Conservation (phyloP, 2,888 invertebrate species). For the Mystacides longicornis region DNA sequence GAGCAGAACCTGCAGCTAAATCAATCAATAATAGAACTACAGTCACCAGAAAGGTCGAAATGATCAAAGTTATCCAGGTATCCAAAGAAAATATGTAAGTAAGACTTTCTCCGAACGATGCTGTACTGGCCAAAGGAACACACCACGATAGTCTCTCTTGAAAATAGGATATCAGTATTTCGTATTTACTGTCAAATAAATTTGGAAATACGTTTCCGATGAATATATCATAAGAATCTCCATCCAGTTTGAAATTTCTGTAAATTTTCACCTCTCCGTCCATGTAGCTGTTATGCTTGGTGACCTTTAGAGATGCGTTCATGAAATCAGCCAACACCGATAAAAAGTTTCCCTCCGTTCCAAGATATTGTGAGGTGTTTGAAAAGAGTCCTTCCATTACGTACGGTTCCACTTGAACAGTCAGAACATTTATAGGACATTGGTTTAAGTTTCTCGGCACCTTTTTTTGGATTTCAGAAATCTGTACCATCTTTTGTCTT, state of each 20-base stretch:
- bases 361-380: no score
- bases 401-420: neutral
- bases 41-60: neutral
- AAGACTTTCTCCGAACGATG: neutral
- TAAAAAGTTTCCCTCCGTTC: neutral
- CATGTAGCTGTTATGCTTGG: neutral
- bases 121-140: neutral
- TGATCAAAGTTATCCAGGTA: neutral
- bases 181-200: neutral
- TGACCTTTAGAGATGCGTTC: neutral
- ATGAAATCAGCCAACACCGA: neutral
- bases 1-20: neutral
- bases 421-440: neutral
- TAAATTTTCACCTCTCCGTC: neutral
- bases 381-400: neutral
- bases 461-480: neutral
- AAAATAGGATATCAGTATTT: neutral
- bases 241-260: neutral
- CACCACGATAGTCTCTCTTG: slow-evolving; percentile 2
- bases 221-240: neutral
- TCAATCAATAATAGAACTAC: neutral
- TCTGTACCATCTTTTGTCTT: neutral
- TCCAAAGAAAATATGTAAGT: neutral
- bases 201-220: slow-evolving; percentile 5
- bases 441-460: neutral